A percentile compares a stretch with the other conserved stretches of the same genome.
These are phyloP conservation scores for Lepidurus apus DNA, from an alignment of 1,140 invertebrate species.

Conservation along the genomic window DNA sequence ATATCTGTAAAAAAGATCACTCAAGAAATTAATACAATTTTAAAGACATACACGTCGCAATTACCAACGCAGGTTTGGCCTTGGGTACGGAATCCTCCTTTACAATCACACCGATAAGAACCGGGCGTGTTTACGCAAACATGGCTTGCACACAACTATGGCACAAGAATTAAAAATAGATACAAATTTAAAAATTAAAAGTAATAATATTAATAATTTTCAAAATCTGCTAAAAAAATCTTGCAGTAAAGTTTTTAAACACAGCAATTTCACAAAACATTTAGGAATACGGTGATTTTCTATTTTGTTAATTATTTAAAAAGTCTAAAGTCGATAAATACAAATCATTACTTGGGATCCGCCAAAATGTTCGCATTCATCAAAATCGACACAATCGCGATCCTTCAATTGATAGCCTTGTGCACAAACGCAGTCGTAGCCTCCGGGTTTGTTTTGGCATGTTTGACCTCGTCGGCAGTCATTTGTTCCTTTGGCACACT, in stretches of 20 bases:
- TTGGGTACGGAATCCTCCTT: conserved; percentile 56
- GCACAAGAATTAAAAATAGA: neutral
- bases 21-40: neutral
- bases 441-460: conserved; percentile 67
- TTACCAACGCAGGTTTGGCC: conserved; percentile 37
- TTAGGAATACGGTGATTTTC: neutral
- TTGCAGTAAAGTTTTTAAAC: too few relatives aligned
- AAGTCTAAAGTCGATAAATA: neutral
- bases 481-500: conserved; percentile 43
- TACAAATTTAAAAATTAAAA: neutral
- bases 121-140: conserved; percentile 56
- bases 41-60: neutral
- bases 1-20: conserved; percentile 47
- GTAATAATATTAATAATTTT: too few relatives aligned
- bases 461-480: conserved; percentile 60
- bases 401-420: conserved; percentile 52
- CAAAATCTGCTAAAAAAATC: too few relatives aligned
- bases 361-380: conserved; percentile 55
- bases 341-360: conserved; percentile 37
- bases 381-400: conserved; percentile 56
- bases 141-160: conserved; percentile 40
- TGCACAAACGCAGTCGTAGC: conserved; percentile 69
- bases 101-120: conserved; percentile 56
- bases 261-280: neutral
- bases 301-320: neutral